A percentile compares a stretch with the other conserved stretches of the same genome.
Conservation (phyloP, 2,113 vertebrate species). For the Cottus gobio region DNA sequence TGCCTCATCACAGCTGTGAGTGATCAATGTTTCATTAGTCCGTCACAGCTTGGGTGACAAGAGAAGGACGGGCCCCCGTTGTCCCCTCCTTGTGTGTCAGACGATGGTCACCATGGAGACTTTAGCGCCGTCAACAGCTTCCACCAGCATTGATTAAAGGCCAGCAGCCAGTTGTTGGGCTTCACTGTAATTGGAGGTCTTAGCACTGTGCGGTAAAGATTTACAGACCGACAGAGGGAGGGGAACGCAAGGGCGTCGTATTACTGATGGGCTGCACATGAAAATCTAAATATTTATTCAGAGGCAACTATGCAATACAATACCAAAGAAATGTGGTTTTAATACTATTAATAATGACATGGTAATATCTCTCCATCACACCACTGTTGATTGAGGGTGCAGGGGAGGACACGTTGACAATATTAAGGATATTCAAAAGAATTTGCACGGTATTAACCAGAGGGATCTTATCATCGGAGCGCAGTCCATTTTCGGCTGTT, state of each 20-base stretch:
- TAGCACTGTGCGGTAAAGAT: slow-evolving; percentile 45
- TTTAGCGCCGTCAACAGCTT: slow-evolving; percentile 51
- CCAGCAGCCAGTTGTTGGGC: slow-evolving; percentile 40
- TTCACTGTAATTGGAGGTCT: slow-evolving; percentile 55
- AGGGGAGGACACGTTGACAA: background rate
- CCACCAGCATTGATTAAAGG: slow-evolving; percentile 70
- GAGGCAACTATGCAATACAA: too few species aligned
- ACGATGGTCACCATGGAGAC: slow-evolving; percentile 76
- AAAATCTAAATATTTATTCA: background rate
- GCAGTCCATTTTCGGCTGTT: background rate
- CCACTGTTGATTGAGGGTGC: background rate
- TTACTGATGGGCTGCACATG: background rate
- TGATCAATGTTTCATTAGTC: slow-evolving; percentile 82
- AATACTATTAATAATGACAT: background rate
- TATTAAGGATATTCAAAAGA: slow-evolving; percentile 29
- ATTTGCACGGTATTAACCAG: background rate
- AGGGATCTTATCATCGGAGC: background rate
- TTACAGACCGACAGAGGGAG: slow-evolving; percentile 2
- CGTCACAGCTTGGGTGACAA: slow-evolving; percentile 73
- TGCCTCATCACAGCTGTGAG: slow-evolving; percentile 50
- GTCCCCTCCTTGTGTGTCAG: slow-evolving; percentile 60
- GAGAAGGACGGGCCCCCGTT: slow-evolving; percentile 55
- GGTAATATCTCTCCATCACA: background rate
- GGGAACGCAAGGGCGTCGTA: background rate
- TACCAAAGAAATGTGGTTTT: background rate